Conservation (phyloP, 1,140 invertebrate genomes). For the Heliconius hewitsoni region DNA sequence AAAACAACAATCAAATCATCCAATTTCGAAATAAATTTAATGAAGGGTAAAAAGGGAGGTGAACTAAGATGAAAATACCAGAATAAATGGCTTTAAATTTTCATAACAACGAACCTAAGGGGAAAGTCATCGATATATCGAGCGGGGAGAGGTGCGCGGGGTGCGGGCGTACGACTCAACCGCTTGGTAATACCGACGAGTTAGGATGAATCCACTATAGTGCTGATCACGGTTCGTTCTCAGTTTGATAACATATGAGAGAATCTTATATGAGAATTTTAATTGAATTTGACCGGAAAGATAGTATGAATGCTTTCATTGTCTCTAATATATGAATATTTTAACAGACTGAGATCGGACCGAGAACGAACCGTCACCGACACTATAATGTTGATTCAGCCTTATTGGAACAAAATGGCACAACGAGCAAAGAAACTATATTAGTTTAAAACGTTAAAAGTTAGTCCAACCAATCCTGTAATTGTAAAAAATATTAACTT, state of each 20-base stretch:
- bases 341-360: too few species aligned
- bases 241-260: too few species aligned
- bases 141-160: conserved; percentile 54
- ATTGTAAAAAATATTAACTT: conserved; percentile 33
- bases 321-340: too few species aligned
- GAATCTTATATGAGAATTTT: too few species aligned
- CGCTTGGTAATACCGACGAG: conserved; percentile 48
- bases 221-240: too few species aligned
- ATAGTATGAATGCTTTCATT: too few species aligned
- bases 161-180: conserved; percentile 59
- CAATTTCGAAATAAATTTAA: not conserved
- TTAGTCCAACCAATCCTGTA: conserved; percentile 77
- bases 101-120: not conserved
- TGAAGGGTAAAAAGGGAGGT: not conserved
- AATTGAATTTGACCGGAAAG: too few species aligned
- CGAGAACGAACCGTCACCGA: too few species aligned
- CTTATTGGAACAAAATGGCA: conserved; percentile 68
- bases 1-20: conserved; percentile 1
- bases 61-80: not conserved
- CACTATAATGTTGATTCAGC: too few species aligned
- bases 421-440: conserved; percentile 69
- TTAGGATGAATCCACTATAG: conserved; percentile 9
- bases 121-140: conserved; percentile 49
- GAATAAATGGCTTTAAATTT: conserved; percentile 1
- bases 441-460: conserved; percentile 60